A percentile compares a stretch with the other conserved stretches of the same genome.
These are phyloP conservation scores for Pseudonaja textilis DNA, from an alignment of 2,113 vertebrate genomes.

Conservation along the genomic window DNA sequence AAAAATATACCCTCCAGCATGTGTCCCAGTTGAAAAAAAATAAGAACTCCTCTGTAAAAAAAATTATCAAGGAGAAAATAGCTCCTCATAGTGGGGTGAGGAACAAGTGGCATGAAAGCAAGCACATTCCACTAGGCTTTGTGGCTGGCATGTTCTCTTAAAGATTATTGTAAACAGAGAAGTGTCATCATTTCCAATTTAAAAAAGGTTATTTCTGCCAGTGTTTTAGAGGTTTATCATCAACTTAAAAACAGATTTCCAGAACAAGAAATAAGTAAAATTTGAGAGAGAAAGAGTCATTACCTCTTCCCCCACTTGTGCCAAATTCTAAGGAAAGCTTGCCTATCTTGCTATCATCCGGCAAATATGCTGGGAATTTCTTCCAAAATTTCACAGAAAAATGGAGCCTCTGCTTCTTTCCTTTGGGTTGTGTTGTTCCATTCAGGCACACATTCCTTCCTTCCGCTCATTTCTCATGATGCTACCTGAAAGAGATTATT, in stretches of 20 bases:
- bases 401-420: neutral
- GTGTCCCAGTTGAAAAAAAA: neutral
- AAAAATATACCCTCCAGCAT: constrained; percentile 2
- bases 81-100: constrained; percentile 29
- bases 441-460: neutral
- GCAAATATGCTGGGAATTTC: neutral
- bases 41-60: neutral
- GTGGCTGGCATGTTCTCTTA: neutral
- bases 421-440: neutral
- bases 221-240: neutral
- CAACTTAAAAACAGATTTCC: neutral
- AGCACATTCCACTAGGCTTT: neutral
- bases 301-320: neutral
- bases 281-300: neutral
- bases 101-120: neutral
- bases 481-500: neutral
- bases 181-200: neutral
- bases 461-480: neutral
- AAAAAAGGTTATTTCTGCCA: neutral
- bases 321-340: neutral
- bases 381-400: neutral
- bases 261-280: neutral
- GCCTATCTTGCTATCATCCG: neutral
- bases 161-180: neutral
- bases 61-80: constrained; percentile 5